A percentile compares a stretch with the other conserved stretches of the same genome.
phyloP scores from a whole-genome alignment of 1,140 invertebrate species.

The Hyles vespertilio region DNA sequence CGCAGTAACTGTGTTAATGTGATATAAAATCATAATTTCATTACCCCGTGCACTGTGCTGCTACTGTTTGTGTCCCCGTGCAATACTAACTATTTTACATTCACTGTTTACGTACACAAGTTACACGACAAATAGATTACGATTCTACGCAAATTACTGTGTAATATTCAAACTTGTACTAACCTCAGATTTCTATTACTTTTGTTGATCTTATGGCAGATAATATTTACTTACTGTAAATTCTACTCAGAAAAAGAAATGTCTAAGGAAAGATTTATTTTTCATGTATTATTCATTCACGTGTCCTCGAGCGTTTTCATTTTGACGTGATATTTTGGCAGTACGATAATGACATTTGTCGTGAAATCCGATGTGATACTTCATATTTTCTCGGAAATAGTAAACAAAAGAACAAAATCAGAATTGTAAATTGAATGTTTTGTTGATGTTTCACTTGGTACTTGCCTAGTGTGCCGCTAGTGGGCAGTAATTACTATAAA shows the following conservation, averaged over 20 bases:
- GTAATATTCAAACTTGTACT: not conserved
- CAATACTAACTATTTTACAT: no score
- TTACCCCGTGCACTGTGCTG: not conserved
- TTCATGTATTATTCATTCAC: conserved; percentile 72
- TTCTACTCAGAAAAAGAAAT: conserved; percentile 54
- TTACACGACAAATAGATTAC: no score
- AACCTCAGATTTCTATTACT: conserved; percentile 17
- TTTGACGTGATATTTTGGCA: conserved; percentile 62
- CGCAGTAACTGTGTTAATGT: conserved; percentile 56
- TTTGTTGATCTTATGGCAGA: conserved; percentile 46
- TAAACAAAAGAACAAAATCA: no score
- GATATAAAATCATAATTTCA: conserved; percentile 46
- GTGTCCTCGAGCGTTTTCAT: conserved; percentile 66
- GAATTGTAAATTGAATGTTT: no score
- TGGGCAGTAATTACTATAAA: no score
- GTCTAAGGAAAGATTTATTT: conserved; percentile 64
- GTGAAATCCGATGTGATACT: conserved; percentile 28
- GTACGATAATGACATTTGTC: conserved; percentile 67
- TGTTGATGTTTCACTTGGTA: no score
- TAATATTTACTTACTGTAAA: conserved; percentile 61
- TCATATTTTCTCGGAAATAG: no score
- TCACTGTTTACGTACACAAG: no score
- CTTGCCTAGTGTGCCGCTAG: no score
- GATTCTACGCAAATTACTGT: no score
- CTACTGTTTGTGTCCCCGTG: conserved; percentile 8